Conservation (phyloP, 2,888 invertebrate genomes). For the Trachelus stipa region DNA sequence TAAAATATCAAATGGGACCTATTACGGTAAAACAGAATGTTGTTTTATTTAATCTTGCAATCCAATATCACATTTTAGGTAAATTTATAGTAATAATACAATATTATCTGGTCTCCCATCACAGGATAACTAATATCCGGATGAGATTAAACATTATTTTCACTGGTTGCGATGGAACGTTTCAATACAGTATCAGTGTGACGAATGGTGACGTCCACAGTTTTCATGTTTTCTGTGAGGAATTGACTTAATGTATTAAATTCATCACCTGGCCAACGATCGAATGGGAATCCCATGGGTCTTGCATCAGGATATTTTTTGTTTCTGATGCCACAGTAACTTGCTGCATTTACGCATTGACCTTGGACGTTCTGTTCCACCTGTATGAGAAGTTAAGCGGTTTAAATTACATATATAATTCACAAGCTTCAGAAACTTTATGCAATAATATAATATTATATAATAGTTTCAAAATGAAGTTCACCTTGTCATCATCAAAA, state of each 20-base stretch:
- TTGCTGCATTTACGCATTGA: conserved; percentile 77
- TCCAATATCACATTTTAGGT: not conserved
- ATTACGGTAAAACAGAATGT: not conserved
- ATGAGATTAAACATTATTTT: not conserved
- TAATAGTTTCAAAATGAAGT: not conserved
- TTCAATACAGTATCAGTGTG: conserved; percentile 68
- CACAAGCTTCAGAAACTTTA: not conserved
- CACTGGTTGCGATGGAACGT: not conserved
- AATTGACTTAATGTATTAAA: conserved; percentile 73
- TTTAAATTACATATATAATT: not conserved
- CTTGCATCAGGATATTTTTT: conserved; percentile 80
- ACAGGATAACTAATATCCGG: not conserved
- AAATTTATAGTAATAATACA: not conserved
- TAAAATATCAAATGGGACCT: not conserved
- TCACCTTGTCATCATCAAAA: conserved; percentile 73
- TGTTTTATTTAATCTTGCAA: not conserved
- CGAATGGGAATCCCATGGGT: conserved; percentile 84
- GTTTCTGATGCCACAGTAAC: conserved; percentile 82
- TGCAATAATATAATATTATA: not conserved
- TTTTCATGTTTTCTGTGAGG: conserved; percentile 76
- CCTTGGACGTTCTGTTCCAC: conserved; percentile 28
- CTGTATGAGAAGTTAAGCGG: conserved; percentile 9
- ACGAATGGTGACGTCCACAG: conserved; percentile 72
- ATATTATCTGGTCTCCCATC: not conserved
- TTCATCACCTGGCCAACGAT: conserved; percentile 70